These are phyloP conservation scores for Pelecanus crispus DNA, from an alignment of 2,113 vertebrate species.

Conservation along the genomic window DNA sequence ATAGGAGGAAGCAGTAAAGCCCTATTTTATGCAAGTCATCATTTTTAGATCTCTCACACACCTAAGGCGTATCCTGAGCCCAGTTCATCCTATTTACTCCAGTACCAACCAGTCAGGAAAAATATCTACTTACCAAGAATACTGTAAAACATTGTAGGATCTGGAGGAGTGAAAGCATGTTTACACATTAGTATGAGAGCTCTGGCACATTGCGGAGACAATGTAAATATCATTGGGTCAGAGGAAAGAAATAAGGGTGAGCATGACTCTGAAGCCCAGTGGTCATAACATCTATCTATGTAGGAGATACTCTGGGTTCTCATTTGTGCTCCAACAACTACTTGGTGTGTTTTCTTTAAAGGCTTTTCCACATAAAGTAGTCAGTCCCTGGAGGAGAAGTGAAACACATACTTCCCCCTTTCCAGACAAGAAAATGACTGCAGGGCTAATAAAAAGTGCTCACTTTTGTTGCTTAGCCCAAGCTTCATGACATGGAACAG, in stretches of 20 bases:
- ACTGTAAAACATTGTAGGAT: background rate
- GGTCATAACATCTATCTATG: background rate
- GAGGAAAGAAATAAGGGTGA: background rate
- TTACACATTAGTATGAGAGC: background rate
- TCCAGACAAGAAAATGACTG: background rate
- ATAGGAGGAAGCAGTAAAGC: background rate
- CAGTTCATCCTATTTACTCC: background rate
- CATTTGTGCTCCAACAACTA: background rate
- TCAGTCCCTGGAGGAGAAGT: background rate
- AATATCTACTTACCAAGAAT: background rate
- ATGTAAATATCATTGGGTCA: background rate
- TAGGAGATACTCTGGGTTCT: background rate
- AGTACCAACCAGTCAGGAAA: background rate
- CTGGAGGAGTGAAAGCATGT: background rate
- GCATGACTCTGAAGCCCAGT: background rate
- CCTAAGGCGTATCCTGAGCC: background rate
- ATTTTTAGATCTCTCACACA: background rate
- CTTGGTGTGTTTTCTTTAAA: background rate
- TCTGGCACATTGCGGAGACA: background rate
- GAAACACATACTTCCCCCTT: background rate
- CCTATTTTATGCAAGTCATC: background rate
- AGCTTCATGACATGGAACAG: background rate
- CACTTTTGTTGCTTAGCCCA: background rate
- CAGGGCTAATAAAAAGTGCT: background rate
- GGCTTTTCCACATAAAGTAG: background rate